These are phyloP conservation scores for Stigmatopora nigra DNA, from an alignment of 2,113 vertebrate species.

Conservation along the genomic window DNA sequence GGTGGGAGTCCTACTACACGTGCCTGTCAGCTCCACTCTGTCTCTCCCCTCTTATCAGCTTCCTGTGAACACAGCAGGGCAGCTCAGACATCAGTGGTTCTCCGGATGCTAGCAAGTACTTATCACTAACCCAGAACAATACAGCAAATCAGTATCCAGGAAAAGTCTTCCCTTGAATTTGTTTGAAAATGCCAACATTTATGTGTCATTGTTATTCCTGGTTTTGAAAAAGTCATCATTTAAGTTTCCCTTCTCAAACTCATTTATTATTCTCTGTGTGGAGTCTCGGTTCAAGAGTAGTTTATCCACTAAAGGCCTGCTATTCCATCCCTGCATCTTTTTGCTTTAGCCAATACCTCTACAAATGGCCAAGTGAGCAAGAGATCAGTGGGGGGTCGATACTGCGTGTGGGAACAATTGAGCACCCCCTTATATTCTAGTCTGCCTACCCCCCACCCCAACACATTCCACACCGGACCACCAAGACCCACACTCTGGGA, in stretches of 20 bases:
- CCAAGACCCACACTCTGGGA: slow-evolving; percentile 79
- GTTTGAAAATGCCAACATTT: neutral
- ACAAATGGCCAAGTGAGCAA: slow-evolving; percentile 56
- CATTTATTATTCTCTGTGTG: slow-evolving; percentile 41
- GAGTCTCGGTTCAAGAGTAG: slow-evolving; percentile 31
- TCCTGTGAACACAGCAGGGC: slow-evolving; percentile 35
- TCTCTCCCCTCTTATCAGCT: slow-evolving; percentile 45
- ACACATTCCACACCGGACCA: slow-evolving; percentile 87
- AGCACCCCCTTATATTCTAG: slow-evolving; percentile 65
- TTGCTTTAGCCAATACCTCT: slow-evolving; percentile 21
- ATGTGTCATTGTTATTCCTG: slow-evolving; percentile 5
- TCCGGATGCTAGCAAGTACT: slow-evolving; percentile 15
- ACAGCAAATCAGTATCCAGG: slow-evolving; percentile 16
- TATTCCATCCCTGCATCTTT: slow-evolving; percentile 44
- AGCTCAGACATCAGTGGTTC: slow-evolving; percentile 25
- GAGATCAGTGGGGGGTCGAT: slow-evolving; percentile 65
- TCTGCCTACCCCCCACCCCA: slow-evolving; percentile 42
- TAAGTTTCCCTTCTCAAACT: slow-evolving; percentile 28
- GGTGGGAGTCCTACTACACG: slow-evolving; percentile 17
- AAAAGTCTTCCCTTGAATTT: neutral
- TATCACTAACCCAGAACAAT: slow-evolving; percentile 28
- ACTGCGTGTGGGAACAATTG: slow-evolving; percentile 90
- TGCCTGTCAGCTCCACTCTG: slow-evolving; percentile 20
- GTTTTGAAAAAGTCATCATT: slow-evolving; percentile 4
- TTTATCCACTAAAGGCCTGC: slow-evolving; percentile 21